phyloP scores from a whole-genome alignment of 2,113 vertebrate genomes.

The Megaptera novaeangliae region DNA sequence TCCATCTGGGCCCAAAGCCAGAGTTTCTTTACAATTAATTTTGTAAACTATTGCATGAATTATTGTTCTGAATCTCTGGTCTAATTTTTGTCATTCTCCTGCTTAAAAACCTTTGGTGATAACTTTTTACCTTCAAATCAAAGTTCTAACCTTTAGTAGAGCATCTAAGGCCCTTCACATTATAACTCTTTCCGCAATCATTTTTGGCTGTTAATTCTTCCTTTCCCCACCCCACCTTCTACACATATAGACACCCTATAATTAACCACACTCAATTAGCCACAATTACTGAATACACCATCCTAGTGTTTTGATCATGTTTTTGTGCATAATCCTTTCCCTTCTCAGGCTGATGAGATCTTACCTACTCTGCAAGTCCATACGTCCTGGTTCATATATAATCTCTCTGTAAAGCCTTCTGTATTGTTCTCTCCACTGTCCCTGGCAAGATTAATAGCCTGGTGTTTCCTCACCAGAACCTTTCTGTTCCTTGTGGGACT shows the following conservation, averaged over 20 bases:
- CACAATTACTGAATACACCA: neutral
- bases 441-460: neutral
- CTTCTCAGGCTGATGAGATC: neutral
- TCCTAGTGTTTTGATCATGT: neutral
- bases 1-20: neutral
- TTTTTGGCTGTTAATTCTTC: neutral
- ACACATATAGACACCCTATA: neutral
- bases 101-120: slow-evolving; percentile 13
- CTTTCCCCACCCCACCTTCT: neutral
- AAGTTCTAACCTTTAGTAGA: neutral
- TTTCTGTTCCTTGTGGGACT: neutral
- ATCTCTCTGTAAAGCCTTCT: neutral
- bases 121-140: neutral
- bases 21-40: neutral
- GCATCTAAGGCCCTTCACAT: neutral
- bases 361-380: neutral
- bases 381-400: neutral
- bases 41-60: neutral
- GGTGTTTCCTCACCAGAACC: neutral
- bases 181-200: neutral
- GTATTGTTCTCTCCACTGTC: neutral
- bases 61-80: neutral
- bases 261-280: neutral
- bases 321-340: neutral
- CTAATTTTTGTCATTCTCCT: neutral